Evolutionary conservation across 2,113 vertebrate species (phyloP).

Genomic region (Hemichromis elongatus): DNA sequence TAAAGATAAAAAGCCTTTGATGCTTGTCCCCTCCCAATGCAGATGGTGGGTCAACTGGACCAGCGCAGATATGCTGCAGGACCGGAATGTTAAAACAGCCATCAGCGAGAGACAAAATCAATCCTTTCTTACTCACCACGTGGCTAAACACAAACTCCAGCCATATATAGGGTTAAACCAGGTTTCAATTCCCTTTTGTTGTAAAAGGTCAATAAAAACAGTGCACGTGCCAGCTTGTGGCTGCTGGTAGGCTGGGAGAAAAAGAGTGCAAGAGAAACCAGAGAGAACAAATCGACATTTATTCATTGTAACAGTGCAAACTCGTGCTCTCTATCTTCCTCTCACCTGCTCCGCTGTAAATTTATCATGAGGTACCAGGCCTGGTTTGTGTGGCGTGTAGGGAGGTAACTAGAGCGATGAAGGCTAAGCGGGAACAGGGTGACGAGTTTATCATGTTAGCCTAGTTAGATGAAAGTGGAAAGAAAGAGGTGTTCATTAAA

Average conservation of each 20-base stretch:
- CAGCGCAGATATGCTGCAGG: too few species aligned
- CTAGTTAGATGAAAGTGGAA: conserved; percentile 66
- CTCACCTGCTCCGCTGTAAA: conserved; percentile 1
- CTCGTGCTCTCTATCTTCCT: neutral
- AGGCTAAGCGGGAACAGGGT: conserved; percentile 36
- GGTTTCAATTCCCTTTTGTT: neutral
- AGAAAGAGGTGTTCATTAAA: conserved; percentile 42
- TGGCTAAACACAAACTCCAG: neutral
- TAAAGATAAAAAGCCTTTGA: too few species aligned
- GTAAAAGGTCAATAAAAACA: neutral
- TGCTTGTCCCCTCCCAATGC: too few species aligned
- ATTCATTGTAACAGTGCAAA: neutral
- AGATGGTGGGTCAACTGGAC: too few species aligned
- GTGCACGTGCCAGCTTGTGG: neutral
- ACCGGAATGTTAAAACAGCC: neutral
- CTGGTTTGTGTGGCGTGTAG: conserved; percentile 25
- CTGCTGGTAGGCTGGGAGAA: neutral
- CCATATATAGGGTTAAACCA: neutral
- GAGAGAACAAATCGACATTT: conserved; percentile 10
- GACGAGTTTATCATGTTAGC: conserved; percentile 76
- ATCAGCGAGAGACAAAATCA: neutral
- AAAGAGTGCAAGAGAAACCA: neutral
- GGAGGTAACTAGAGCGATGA: conserved; percentile 51
- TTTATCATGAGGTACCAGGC: conserved; percentile 49
- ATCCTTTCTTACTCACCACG: neutral